Conservation (phyloP, 2,888 invertebrate species). For the Eupithecia abbreviata region DNA sequence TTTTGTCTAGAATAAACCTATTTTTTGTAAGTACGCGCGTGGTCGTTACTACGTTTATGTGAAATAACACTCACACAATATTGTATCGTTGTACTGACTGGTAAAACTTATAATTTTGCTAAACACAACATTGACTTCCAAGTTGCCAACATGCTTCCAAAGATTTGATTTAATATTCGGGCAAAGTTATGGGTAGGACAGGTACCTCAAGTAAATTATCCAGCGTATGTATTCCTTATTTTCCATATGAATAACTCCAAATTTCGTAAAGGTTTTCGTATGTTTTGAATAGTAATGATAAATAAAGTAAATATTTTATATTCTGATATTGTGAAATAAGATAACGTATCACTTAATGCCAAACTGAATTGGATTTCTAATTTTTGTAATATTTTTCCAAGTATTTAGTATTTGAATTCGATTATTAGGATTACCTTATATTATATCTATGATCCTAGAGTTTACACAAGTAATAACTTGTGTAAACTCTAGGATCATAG, state of each 20-base stretch:
- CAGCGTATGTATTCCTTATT: not conserved
- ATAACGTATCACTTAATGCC: not conserved
- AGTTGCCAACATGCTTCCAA: not conserved
- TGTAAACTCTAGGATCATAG: not conserved
- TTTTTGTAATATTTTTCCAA: not conserved
- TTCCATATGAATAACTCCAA: not conserved
- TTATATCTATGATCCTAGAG: no score
- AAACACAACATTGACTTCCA: not conserved
- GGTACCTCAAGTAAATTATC: not conserved
- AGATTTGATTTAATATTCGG: not conserved
- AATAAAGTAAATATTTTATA: not conserved
- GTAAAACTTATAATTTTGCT: no score
- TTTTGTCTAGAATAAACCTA: not conserved
- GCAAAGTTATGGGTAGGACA: not conserved
- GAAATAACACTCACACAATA: not conserved
- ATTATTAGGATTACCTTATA: not conserved
- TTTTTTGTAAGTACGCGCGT: not conserved
- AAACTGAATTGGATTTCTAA: not conserved
- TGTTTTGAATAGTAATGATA: not conserved
- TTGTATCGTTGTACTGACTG: not conserved
- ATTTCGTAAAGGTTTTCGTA: not conserved
- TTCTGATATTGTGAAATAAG: not conserved
- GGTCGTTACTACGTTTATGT: no score
- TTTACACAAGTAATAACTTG: not conserved
- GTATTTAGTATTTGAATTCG: not conserved